These are phyloP conservation scores for Drepana arcuata DNA, from an alignment of 1,140 invertebrate genomes.

Conservation along the genomic window DNA sequence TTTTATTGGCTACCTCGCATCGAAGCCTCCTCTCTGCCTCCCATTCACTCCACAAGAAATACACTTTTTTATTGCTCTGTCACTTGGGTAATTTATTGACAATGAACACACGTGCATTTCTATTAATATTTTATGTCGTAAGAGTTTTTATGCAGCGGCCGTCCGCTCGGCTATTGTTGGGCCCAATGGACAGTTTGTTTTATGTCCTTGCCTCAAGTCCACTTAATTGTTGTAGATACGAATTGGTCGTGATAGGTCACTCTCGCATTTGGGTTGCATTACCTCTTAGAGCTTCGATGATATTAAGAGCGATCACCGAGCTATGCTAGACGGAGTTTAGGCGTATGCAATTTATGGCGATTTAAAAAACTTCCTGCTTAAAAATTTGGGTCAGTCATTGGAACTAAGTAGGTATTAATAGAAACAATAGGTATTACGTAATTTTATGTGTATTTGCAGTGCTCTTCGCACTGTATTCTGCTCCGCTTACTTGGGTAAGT, in stretches of 20 bases:
- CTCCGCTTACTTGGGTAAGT: no score
- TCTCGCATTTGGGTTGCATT: no score
- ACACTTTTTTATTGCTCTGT: conserved; percentile 68
- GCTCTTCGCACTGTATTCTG: no score
- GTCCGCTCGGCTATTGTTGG: conserved; percentile 42
- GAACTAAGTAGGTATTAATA: no score
- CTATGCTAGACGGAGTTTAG: no score
- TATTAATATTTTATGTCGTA: conserved; percentile 71
- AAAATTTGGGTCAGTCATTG: no score
- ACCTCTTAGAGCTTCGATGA: no score
- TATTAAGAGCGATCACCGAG: no score
- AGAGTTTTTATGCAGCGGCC: conserved; percentile 49
- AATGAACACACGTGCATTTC: conserved; percentile 68
- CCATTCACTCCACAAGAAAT: conserved; percentile 67
- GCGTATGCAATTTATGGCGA: no score
- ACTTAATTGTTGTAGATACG: conserved; percentile 41
- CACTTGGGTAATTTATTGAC: conserved; percentile 68
- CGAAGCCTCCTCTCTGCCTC: conserved; percentile 63
- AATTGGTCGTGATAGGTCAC: conserved; percentile 30
- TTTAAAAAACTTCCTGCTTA: no score
- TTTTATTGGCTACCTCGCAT: conserved; percentile 69
- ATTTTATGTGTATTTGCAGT: no score
- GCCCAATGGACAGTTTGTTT: conserved; percentile 34
- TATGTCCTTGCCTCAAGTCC: conserved; percentile 27
- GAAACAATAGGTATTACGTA: no score